Percentiles rank a stretch among this genome's conserved stretches.
Conservation (phyloP, 2,888 invertebrate species). For the Lordiphosa fenestrarum region DNA sequence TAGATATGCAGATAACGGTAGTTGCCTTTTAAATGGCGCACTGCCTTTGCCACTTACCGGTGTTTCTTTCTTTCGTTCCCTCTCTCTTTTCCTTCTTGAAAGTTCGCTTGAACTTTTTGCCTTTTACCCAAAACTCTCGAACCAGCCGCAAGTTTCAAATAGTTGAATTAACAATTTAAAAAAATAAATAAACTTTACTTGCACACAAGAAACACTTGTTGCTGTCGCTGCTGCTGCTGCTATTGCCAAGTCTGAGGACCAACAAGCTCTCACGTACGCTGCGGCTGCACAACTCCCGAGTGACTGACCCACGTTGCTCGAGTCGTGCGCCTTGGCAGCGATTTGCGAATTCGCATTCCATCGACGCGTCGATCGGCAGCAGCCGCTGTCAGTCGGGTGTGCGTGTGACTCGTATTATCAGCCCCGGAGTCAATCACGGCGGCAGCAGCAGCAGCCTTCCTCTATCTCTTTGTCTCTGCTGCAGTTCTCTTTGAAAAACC, state of each 20-base stretch:
- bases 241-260: constrained; percentile 5
- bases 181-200: constrained; percentile 12
- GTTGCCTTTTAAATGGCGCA: constrained; percentile 52
- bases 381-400: not conserved
- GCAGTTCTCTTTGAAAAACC: no score
- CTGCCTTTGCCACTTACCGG: constrained; percentile 50
- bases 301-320: constrained; percentile 45
- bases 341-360: constrained; percentile 3
- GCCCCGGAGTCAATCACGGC: not conserved
- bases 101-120: not conserved
- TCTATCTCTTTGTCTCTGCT: not conserved
- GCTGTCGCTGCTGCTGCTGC: constrained; percentile 1
- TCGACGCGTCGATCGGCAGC: constrained; percentile 25
- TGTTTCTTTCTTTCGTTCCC: constrained; percentile 21
- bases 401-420: constrained; percentile 6
- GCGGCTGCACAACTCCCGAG: constrained; percentile 61
- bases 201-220: constrained; percentile 8
- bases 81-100: not conserved
- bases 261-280: constrained; percentile 22
- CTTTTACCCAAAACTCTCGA: constrained; percentile 17
- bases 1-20: constrained; percentile 50
- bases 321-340: constrained; percentile 20
- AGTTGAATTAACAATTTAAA: constrained; percentile 1
- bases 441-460: not conserved
- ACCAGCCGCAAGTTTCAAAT: constrained; percentile 20